Evolutionary conservation across 2,888 invertebrate genomes (phyloP).

Genomic region (Diaprepes abbreviatus): DNA sequence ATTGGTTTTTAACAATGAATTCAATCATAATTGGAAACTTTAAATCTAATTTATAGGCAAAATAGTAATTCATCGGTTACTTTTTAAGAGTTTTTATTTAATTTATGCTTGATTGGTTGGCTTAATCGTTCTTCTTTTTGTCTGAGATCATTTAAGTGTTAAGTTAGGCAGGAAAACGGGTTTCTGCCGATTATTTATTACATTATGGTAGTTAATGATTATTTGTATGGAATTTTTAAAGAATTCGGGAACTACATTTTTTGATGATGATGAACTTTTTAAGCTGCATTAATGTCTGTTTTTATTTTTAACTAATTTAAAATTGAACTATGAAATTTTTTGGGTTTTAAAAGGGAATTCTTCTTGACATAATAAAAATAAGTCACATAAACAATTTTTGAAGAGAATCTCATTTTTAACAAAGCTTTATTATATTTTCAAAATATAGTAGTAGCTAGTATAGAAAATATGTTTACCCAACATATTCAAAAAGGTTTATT

Average conservation of each 20-base stretch:
- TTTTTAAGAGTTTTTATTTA: not conserved
- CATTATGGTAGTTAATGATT: not conserved
- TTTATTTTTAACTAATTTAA: not conserved
- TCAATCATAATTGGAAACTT: not conserved
- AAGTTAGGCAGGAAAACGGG: conserved; percentile 41
- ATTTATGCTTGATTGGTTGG: conserved; percentile 29
- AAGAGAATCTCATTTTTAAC: too few relatives aligned
- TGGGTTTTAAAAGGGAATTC: too few relatives aligned
- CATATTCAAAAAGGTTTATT: too few relatives aligned
- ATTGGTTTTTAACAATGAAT: conserved; percentile 5
- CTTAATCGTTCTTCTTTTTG: conserved; percentile 37
- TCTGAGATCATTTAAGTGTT: conserved; percentile 44
- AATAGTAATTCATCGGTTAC: conserved; percentile 8
- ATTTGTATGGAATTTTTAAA: not conserved
- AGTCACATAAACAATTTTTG: too few relatives aligned
- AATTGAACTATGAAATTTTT: too few relatives aligned
- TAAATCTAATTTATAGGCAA: conserved; percentile 9
- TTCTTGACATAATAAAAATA: too few relatives aligned
- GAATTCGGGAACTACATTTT: not conserved
- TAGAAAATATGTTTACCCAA: too few relatives aligned
- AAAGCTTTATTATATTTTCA: too few relatives aligned
- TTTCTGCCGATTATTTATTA: conserved; percentile 21
- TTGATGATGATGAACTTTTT: not conserved
- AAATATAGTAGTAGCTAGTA: too few relatives aligned
- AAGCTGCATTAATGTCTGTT: not conserved